Percentiles rank a stretch among this genome's conserved stretches.
Evolutionary conservation across 2,888 invertebrate species (phyloP).

Genomic region (Gastracanthus pulcherrimus): DNA sequence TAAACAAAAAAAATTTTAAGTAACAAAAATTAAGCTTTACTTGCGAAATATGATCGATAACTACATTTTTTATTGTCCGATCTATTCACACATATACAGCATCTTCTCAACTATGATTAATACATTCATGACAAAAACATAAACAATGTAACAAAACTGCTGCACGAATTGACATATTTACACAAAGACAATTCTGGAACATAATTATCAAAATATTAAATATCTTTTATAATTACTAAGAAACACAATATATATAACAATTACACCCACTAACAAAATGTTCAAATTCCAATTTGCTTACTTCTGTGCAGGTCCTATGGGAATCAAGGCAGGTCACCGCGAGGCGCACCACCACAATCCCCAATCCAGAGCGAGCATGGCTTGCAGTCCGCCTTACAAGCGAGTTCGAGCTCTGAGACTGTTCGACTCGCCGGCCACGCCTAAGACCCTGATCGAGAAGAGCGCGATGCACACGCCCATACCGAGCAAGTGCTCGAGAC

Average conservation of each 20-base stretch:
- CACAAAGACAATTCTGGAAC: constrained; percentile 11
- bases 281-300: background rate
- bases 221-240: background rate
- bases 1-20: background rate
- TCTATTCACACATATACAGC: constrained; percentile 3
- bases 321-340: constrained; percentile 29
- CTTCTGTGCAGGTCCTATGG: constrained; percentile 40
- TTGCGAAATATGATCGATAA: constrained; percentile 19
- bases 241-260: background rate
- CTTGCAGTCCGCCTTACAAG: constrained; percentile 81
- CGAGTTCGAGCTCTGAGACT: constrained; percentile 82
- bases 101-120: background rate
- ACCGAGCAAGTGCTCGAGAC: constrained; percentile 75
- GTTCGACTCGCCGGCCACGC: constrained; percentile 92
- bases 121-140: background rate
- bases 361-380: constrained; percentile 69
- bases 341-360: constrained; percentile 61
- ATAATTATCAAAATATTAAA: background rate
- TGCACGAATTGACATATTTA: background rate
- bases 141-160: background rate
- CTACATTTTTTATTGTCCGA: constrained; percentile 15
- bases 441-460: constrained; percentile 89
- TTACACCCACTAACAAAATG: background rate
- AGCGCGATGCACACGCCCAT: constrained; percentile 82
- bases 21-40: background rate